These are phyloP conservation scores for Cynaeus angustus DNA, from an alignment of 2,888 invertebrate species.

Conservation along the genomic window DNA sequence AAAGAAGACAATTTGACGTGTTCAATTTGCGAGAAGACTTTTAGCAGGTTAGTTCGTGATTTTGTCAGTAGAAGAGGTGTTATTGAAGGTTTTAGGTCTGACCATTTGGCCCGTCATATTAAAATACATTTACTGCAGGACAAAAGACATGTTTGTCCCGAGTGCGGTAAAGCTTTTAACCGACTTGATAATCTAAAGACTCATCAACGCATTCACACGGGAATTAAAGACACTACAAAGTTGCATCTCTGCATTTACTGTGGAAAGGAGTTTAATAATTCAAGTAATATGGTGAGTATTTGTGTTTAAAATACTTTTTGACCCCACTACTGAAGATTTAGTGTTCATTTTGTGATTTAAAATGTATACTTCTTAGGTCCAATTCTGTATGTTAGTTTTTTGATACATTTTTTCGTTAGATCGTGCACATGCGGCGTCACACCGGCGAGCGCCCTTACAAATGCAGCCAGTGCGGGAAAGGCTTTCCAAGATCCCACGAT, in stretches of 20 bases:
- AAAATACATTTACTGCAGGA: conserved; percentile 75
- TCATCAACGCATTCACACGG: conserved; percentile 70
- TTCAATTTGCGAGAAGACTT: conserved; percentile 69
- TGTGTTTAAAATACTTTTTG: not conserved
- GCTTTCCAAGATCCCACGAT: conserved; percentile 71
- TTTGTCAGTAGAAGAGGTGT: conserved; percentile 32
- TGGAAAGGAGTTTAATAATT: conserved; percentile 72
- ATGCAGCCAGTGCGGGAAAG: conserved; percentile 70
- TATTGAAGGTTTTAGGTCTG: conserved; percentile 73
- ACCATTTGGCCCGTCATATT: conserved; percentile 78
- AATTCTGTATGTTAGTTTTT: too few relatives aligned
- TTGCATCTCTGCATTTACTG: conserved; percentile 71
- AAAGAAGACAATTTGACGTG: conserved; percentile 66
- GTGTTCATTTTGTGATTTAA: too few relatives aligned
- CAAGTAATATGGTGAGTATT: conserved; percentile 72
- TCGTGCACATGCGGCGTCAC: conserved; percentile 71
- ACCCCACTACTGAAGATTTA: too few relatives aligned
- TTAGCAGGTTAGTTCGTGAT: conserved; percentile 62
- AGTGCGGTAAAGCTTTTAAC: conserved; percentile 78
- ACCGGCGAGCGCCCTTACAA: conserved; percentile 71
- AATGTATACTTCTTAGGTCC: too few relatives aligned
- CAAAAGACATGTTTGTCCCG: conserved; percentile 74
- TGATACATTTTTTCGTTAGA: conserved; percentile 62
- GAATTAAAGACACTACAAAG: conserved; percentile 68
- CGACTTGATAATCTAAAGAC: conserved; percentile 72